Conservation (phyloP, 2,113 vertebrate genomes). For the Aspidoscelis tigris region DNA sequence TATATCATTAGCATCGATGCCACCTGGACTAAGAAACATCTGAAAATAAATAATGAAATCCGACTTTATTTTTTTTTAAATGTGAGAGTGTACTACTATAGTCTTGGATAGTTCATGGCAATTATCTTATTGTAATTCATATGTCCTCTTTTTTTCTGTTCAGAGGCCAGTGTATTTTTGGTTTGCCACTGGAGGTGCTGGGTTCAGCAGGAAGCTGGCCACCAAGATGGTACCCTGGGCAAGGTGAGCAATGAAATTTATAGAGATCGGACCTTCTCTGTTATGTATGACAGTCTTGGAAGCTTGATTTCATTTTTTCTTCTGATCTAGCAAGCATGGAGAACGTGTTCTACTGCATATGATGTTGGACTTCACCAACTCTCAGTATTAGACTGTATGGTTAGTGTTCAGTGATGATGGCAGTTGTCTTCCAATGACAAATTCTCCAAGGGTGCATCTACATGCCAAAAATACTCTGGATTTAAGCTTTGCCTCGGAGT, state of each 20-base stretch:
- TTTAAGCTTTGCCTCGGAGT: too few species aligned
- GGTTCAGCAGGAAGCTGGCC: conserved; percentile 87
- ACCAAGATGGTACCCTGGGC: conserved; percentile 92
- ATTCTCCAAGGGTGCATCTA: too few species aligned
- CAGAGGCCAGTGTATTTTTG: conserved; percentile 90
- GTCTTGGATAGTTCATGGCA: not conserved
- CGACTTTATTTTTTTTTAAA: too few species aligned
- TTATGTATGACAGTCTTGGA: not conserved
- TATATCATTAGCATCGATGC: too few species aligned
- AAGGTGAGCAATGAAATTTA: conserved; percentile 76
- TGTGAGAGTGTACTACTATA: too few species aligned
- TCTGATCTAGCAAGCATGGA: not conserved
- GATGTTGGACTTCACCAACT: not conserved
- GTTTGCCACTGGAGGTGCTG: conserved; percentile 94
- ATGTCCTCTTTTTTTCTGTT: conserved; percentile 30
- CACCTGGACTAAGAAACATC: too few species aligned
- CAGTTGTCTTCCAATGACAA: not conserved
- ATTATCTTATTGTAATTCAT: not conserved
- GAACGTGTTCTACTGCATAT: not conserved
- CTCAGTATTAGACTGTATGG: not conserved
- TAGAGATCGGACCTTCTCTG: not conserved
- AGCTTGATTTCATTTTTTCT: not conserved
- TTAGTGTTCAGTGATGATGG: not conserved
- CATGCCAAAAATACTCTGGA: too few species aligned
- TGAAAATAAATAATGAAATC: too few species aligned